Conservation (phyloP, 1,140 invertebrate species). For the Nymphalis io region DNA sequence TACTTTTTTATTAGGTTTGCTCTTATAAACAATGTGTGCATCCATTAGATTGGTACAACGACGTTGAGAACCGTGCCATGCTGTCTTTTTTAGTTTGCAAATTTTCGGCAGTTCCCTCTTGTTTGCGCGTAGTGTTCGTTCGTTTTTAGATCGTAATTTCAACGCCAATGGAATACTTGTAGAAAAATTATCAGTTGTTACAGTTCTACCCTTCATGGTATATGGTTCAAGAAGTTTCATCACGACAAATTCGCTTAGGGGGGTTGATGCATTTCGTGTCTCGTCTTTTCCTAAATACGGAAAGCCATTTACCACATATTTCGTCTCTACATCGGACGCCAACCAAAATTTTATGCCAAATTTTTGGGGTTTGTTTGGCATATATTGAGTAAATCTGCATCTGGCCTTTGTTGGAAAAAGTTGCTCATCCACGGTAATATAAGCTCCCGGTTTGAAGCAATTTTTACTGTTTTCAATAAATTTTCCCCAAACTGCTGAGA, state of each 20-base stretch:
- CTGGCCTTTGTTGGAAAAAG: constrained; percentile 22
- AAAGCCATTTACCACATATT: constrained; percentile 34
- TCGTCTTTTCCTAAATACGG: constrained; percentile 39
- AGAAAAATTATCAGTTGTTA: constrained; percentile 33
- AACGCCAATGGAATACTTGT: not conserved
- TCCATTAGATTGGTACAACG: not conserved
- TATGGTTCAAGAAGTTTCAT: constrained; percentile 26
- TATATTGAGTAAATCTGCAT: constrained; percentile 33
- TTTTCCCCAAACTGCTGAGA: constrained; percentile 31
- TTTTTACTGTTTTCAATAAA: constrained; percentile 28
- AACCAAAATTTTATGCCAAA: constrained; percentile 44
- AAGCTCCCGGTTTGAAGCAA: constrained; percentile 30
- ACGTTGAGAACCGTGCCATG: not conserved
- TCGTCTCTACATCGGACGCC: constrained; percentile 22
- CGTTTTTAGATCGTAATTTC: not conserved
- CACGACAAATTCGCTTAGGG: constrained; percentile 25
- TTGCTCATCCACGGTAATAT: constrained; percentile 31
- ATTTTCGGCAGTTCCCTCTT: not conserved
- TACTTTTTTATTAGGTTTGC: constrained; percentile 32
- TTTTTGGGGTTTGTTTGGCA: constrained; percentile 33
- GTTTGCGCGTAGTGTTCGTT: not conserved
- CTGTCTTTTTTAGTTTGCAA: constrained; percentile 8
- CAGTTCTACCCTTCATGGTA: constrained; percentile 25
- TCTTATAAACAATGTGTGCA: constrained; percentile 31
- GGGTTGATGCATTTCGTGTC: not conserved